phyloP scores from a whole-genome alignment of 2,797 vertebrate species.

The Girardinus metallicus region DNA sequence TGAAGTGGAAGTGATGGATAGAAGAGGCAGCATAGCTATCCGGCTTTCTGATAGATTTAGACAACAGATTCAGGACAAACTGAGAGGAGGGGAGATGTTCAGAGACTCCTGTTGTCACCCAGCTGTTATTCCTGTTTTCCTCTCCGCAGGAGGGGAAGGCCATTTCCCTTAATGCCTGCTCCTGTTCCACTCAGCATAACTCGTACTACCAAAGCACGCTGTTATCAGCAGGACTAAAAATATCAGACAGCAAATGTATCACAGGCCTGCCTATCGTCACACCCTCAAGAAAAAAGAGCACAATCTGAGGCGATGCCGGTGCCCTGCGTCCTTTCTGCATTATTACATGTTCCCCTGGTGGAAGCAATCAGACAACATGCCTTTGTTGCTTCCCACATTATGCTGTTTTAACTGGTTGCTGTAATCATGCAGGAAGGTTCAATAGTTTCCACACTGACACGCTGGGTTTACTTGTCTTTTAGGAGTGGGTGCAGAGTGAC shows the following conservation, averaged over 20 bases:
- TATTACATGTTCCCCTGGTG: constrained; percentile 57
- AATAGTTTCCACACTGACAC: constrained; percentile 41
- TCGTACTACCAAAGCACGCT: constrained; percentile 46
- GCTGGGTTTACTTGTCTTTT: constrained; percentile 22
- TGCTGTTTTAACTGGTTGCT: constrained; percentile 48
- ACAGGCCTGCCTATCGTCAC: constrained; percentile 52
- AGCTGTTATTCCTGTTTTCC: constrained; percentile 65
- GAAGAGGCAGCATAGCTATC: constrained; percentile 30
- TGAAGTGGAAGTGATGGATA: constrained; percentile 48
- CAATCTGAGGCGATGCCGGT: constrained; percentile 49
- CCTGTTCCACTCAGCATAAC: constrained; percentile 54
- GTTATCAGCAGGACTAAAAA: constrained; percentile 72
- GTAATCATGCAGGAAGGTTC: constrained; percentile 44
- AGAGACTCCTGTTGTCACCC: constrained; percentile 59
- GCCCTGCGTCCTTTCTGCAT: constrained; percentile 44
- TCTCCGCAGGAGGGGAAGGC: constrained; percentile 55
- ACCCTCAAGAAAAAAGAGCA: constrained; percentile 25
- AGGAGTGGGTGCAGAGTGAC: constrained; percentile 15
- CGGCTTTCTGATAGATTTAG: constrained; percentile 53
- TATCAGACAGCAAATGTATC: constrained; percentile 53
- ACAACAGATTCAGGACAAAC: constrained; percentile 47
- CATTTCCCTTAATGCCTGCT: constrained; percentile 53
- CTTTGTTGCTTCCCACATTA: constrained; percentile 49
- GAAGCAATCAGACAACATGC: constrained; percentile 53
- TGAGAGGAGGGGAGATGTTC: constrained; percentile 31